Conservation (phyloP, 2,113 vertebrate species). For the Lepidiolamprologus cunningtoni region DNA sequence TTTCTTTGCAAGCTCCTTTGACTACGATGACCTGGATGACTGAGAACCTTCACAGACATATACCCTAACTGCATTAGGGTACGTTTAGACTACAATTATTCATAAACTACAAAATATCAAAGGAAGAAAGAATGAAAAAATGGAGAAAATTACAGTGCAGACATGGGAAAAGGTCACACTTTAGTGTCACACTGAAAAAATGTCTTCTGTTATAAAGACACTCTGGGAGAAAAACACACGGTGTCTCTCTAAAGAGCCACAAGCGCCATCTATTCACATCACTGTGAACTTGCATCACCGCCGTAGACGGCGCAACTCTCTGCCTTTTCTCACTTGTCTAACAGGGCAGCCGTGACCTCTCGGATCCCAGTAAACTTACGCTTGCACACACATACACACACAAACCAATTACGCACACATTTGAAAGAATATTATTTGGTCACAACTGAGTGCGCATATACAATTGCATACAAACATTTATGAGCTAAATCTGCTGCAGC, state of each 20-base stretch:
- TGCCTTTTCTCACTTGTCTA: not conserved
- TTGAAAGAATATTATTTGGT: not conserved
- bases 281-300: not conserved
- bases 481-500: not conserved
- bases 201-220: not conserved
- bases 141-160: not conserved
- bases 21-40: too few species aligned
- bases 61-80: not conserved
- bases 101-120: not conserved
- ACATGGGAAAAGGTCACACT: not conserved
- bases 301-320: not conserved
- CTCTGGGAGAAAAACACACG: not conserved
- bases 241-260: not conserved
- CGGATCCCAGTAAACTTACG: not conserved
- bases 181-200: not conserved
- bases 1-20: too few species aligned
- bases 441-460: not conserved
- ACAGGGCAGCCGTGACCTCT: not conserved
- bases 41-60: too few species aligned
- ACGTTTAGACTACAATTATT: not conserved
- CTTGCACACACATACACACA: not conserved
- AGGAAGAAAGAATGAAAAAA: not conserved
- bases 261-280: not conserved
- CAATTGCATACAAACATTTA: not conserved
- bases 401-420: not conserved